phyloP scores from a whole-genome alignment of 2,888 invertebrate genomes.

The Anodontia alba region DNA sequence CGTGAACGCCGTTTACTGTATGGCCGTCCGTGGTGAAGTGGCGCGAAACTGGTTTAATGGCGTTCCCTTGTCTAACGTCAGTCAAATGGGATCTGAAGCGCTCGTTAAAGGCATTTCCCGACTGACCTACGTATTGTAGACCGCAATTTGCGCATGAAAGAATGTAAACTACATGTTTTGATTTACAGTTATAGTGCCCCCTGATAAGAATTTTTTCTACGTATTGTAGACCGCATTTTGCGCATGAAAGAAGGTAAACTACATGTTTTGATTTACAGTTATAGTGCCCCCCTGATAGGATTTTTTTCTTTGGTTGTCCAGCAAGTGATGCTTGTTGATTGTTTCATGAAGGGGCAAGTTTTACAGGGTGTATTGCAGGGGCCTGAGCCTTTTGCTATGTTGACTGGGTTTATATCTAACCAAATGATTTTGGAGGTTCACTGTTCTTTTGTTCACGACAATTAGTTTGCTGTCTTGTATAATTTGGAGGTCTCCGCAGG shows the following conservation, averaged over 20 bases:
- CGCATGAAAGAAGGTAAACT: constrained; percentile 4
- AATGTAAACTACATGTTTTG: too few species aligned
- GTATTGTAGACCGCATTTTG: neutral
- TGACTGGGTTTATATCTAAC: neutral
- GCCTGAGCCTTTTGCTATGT: neutral
- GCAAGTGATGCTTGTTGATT: neutral
- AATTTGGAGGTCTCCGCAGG: neutral
- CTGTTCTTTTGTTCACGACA: neutral
- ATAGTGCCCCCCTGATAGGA: constrained; percentile 1
- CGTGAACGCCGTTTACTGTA: too few species aligned
- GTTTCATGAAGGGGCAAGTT: constrained; percentile 8
- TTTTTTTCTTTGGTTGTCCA: constrained; percentile 1
- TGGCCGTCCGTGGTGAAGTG: too few species aligned
- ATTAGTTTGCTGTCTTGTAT: constrained; percentile 1
- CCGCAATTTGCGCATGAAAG: too few species aligned
- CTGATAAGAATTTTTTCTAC: too few species aligned
- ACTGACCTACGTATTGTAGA: too few species aligned
- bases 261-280: neutral
- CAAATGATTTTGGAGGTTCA: neutral
- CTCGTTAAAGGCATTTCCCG: too few species aligned
- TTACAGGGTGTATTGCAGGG: constrained; percentile 2
- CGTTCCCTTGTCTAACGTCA: too few species aligned
- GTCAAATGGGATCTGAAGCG: too few species aligned
- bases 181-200: too few species aligned
- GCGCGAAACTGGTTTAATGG: too few species aligned